Conservation (phyloP, 2,113 vertebrate species). For the Dasyprocta punctata region DNA sequence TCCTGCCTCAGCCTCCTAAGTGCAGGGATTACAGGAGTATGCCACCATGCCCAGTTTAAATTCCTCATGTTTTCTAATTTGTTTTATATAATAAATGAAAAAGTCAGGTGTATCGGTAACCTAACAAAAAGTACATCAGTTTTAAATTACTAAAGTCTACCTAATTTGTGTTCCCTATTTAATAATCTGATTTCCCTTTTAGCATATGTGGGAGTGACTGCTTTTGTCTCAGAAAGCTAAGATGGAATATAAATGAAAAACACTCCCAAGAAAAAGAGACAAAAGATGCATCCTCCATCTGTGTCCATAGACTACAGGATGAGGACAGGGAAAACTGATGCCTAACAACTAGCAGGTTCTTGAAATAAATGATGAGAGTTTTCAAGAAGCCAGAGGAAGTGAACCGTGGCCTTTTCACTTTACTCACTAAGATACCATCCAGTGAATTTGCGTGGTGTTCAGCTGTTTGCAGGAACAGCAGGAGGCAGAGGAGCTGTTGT, state of each 20-base stretch:
- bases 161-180: background rate
- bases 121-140: background rate
- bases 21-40: too few relatives aligned
- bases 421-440: background rate
- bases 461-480: background rate
- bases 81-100: background rate
- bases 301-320: background rate
- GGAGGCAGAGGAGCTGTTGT: background rate
- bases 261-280: background rate
- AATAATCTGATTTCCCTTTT: background rate
- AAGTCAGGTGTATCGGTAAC: background rate
- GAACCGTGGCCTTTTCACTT: background rate
- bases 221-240: background rate
- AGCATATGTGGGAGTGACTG: background rate
- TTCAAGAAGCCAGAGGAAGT: background rate
- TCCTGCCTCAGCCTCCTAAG: too few relatives aligned
- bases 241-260: background rate
- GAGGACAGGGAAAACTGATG: background rate
- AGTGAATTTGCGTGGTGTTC: too few relatives aligned
- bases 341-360: background rate
- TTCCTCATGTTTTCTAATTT: background rate
- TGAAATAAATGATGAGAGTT: background rate
- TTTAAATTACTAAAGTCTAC: background rate
- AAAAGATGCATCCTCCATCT: background rate
- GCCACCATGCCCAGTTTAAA: too few relatives aligned